Base-by-base conservation (phyloP, 2,888 invertebrate species). In the Andricus quercusramuli region DNA sequence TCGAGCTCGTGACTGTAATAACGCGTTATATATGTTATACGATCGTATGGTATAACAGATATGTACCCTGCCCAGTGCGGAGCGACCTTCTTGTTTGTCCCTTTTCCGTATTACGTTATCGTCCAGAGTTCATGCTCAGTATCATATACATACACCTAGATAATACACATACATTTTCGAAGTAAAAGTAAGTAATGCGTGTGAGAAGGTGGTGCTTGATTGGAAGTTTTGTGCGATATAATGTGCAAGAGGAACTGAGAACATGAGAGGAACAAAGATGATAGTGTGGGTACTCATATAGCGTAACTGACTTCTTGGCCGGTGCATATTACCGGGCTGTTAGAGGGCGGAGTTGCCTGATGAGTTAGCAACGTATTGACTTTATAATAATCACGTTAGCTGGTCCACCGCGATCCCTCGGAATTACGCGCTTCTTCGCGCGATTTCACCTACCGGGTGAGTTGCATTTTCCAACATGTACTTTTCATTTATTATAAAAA, bases 331-430 rank as follows among this genome's bases (percentile, higher is more conserved):
- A 91, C 92, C 91, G 90, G 91, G 90, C 92, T 92, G 92, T 92
- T 92, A 91, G 91, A 92, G 91, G 92, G 92, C 92, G 92, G 92
- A 89, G 91, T 88, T 87, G 89, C 89, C 91, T 92, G 92, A 92
- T 92, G 92, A 92, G 92, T 92, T 92, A 91, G 92, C 92, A 92
- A 92, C 92, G 92, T 92, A 92, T 92, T 92, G 92, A 92, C 92
- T 92, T 92, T 91, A 92, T 92, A 92, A 92, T 92, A 92, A 92
- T 92, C 91, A 92, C 91, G 91, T 92, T 92, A 91, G 90, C 88
- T 88, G 88, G 90, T 83, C 84, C 83, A 83, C 81, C 80, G 82
- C 81, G 84, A 83, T 83, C 83, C 82, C 83, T 85, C 82, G 83
- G 82, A 81, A 84, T 85, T 85, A 85, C 84, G 83, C 84, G 83